Conservation (phyloP, 2,888 invertebrate species). For the Nudaria mundana region DNA sequence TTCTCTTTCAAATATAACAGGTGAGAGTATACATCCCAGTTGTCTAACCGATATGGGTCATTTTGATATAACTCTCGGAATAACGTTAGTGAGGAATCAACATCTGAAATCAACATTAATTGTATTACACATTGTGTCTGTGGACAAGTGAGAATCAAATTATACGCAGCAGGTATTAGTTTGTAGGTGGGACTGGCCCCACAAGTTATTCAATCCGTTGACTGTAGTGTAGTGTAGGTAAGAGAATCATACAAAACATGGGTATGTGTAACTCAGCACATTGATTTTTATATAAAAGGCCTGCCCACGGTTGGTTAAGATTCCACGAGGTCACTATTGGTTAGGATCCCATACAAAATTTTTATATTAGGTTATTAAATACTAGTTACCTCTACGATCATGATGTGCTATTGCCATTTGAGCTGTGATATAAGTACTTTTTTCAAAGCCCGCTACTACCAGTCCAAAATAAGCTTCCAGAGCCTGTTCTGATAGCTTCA, state of each 20-base stretch:
- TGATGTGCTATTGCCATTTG: conserved; percentile 97
- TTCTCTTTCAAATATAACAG: conserved; percentile 96
- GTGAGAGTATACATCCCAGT: conserved; percentile 98
- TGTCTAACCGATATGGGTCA: conserved; percentile 97
- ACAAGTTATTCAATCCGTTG: too few relatives aligned
- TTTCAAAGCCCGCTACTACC: conserved; percentile 89
- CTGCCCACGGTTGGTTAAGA: too few relatives aligned
- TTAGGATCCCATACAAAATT: too few relatives aligned
- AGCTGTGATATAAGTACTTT: conserved; percentile 93
- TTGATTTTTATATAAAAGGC: too few relatives aligned
- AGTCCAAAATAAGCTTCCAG: conserved; percentile 90
- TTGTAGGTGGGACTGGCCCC: too few relatives aligned
- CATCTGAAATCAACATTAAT: conserved; percentile 81
- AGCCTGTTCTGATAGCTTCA: conserved; percentile 94
- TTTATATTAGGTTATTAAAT: background rate
- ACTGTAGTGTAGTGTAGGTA: too few relatives aligned
- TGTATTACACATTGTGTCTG: background rate
- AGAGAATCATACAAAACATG: too few relatives aligned
- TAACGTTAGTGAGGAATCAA: conserved; percentile 91
- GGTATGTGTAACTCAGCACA: too few relatives aligned
- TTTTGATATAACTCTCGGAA: conserved; percentile 91
- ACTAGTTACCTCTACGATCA: conserved; percentile 88
- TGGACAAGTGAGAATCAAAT: too few relatives aligned
- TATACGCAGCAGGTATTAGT: too few relatives aligned
- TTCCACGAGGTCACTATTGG: too few relatives aligned